Percentiles rank a stretch among this genome's conserved stretches.
Conservation (phyloP, 2,888 invertebrate genomes). For the Aphodius sticticus region DNA sequence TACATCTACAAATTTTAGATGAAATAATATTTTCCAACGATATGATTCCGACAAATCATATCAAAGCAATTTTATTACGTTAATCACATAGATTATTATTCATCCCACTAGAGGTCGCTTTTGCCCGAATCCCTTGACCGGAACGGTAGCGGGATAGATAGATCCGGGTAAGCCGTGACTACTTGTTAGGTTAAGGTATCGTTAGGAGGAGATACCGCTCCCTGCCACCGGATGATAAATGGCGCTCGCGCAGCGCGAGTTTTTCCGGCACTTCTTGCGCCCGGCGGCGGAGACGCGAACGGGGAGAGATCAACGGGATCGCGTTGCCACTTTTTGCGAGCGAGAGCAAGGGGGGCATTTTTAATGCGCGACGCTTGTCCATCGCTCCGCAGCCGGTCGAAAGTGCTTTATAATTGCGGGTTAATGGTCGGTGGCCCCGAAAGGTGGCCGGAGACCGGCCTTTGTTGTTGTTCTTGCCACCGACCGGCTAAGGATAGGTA, state of each 20-base stretch:
- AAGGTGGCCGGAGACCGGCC: neutral
- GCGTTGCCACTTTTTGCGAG: slow-evolving; percentile 4
- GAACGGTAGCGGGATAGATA: neutral
- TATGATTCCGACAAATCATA: neutral
- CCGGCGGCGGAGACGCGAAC: neutral
- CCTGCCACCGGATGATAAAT: neutral
- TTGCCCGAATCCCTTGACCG: neutral
- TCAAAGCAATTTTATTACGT: neutral
- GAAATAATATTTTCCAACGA: no score
- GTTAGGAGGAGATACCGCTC: neutral
- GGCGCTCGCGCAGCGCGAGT: neutral
- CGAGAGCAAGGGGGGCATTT: neutral
- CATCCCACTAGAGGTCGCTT: neutral
- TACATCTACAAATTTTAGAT: no score
- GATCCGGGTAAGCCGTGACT: neutral
- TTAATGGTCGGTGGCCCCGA: neutral
- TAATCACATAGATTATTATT: neutral
- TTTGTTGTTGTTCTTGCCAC: slow-evolving; percentile 4
- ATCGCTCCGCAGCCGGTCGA: neutral
- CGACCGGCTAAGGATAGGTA: neutral
- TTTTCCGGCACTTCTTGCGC: neutral
- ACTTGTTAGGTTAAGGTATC: neutral
- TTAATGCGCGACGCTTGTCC: neutral
- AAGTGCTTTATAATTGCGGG: slow-evolving; percentile 4
- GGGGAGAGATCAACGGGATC: slow-evolving; percentile 4